Base-by-base conservation (phyloP, 37 sponge, comb jelly and placozoan species). In the Haliclona indistincta region DNA sequence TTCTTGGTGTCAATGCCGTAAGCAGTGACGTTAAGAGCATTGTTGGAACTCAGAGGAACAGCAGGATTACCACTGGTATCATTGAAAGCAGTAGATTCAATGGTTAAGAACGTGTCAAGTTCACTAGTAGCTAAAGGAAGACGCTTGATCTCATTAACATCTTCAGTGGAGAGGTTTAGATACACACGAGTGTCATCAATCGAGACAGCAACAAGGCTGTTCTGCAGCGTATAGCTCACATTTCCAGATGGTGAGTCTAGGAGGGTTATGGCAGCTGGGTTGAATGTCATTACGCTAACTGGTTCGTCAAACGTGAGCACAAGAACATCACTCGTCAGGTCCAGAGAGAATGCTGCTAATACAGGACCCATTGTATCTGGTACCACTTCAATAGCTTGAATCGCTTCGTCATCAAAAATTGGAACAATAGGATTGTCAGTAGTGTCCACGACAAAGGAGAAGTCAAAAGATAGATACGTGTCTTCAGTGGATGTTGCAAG, bases 131-230 rank as follows among this genome's bases (percentile, higher is more conserved):
- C 96, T 8, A 95, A 68, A 6, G 73, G 49, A 13, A 89, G 81
- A 43, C 79, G 42, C 61, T 81, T 88, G 36, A 95, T 85, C 45
- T 84, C 87, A 82, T 95, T 91, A 19, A 53, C 69, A 82, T 95
- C 96, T 37, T 53, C 34, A 23, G 70, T 49, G 5, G 92, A 85
- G 15, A 95, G 64, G 39, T 79, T 76, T 0, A 95, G 37, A 30
- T 67, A 77, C 0, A 88, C 72, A 20, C 53, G 71, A 29, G 86
- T 84, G 43, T 86, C 70, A 56, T 90, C 80, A 11, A 67, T 36
- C 30, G 73, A 26, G 20, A 70, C 29, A 38, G 32, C 64, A 13
- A 91, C 68, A 42, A 37, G 71, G 33, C 89, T 87, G 55, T 68
- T 70, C 0, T 72, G 52, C 0, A 95, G 76, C 19, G 89, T 85